Evolutionary conservation across 2,888 invertebrate genomes (phyloP).

Genomic region (Euspilapteryx auroguttella): DNA sequence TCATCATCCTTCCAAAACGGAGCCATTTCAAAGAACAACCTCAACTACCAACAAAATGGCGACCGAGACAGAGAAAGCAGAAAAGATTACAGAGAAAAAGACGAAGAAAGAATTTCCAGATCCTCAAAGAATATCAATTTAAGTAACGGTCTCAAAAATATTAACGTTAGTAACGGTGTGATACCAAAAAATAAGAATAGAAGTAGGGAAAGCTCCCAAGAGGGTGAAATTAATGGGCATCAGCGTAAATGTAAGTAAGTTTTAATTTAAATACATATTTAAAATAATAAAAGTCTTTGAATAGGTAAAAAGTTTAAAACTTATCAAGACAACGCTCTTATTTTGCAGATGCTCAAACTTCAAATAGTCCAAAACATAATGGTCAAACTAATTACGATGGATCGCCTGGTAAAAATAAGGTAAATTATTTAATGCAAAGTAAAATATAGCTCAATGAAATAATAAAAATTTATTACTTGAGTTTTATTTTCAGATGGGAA

Average conservation of each 20-base stretch:
- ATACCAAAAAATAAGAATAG: conserved; percentile 29
- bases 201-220: conserved; percentile 39
- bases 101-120: conserved; percentile 22
- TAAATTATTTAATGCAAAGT: conserved; percentile 9
- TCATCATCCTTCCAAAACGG: conserved; percentile 42
- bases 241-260: conserved; percentile 30
- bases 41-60: conserved; percentile 23
- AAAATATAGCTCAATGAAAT: background rate
- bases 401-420: conserved; percentile 49
- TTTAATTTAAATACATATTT: too few species aligned
- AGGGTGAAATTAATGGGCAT: conserved; percentile 33
- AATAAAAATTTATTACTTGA: background rate
- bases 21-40: conserved; percentile 38
- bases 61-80: conserved; percentile 2
- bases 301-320: background rate
- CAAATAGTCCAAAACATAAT: conserved; percentile 36
- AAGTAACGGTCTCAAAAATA: conserved; percentile 41
- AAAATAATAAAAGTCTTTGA: background rate
- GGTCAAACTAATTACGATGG: conserved; percentile 32
- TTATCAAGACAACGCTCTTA: conserved; percentile 3
- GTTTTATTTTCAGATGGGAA: conserved; percentile 28
- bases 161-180: conserved; percentile 43
- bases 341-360: conserved; percentile 27
- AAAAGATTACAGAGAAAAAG: conserved; percentile 10
- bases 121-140: conserved; percentile 48